Evolutionary conservation across 2,113 vertebrate genomes (phyloP), one percentile per base, ranked within the genome.

Genomic region (Nipponia nippon): DNA sequence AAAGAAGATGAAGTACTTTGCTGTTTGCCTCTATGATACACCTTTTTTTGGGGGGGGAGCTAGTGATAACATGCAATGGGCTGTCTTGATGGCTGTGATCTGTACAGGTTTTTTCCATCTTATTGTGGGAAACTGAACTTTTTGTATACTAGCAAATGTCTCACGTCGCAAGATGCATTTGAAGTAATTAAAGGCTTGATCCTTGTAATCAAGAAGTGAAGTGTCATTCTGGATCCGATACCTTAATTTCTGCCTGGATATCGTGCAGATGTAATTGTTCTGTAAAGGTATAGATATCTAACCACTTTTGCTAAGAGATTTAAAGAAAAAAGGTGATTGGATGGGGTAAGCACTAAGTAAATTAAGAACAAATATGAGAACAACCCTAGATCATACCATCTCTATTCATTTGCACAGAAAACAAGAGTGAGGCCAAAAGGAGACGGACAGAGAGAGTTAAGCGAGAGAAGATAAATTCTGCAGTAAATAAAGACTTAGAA

Each of bases 371-470:
- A 66, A 85, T 55, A 34, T 72, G 38, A 62, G 63, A 78, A 62
- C 49, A 95, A n/a, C 49, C 55, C 56, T 96, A 59, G 93, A 78
- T 97, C 49, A 85, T 95, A 65, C 72, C 19, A 30, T 93, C 95
- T 97, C 83, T 97, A 69, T 97, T 98, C 72, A 36, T 97, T 97
- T 96, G 76, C 88, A 92, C 97, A 99, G 99, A 99, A 95, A 98
- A 98, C 98, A 99, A 99, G 95, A 98, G 98, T 86, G 99, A 99
- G 70, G 98, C 99, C 53, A 99, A 99, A 97, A 98, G 99, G 91
- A 98, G 99, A 92, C 98, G 99, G 89, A 99, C 99, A 10, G 99
- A 99, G 95, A 98, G 99, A 93, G 99, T 99, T 91, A 99, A 99
- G 85, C 97, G 99, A 95, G 99, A 99, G 95, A 99, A 99, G 89